Base-by-base conservation (phyloP, 1,140 invertebrate genomes). In the Amphibalanus amphitrite region DNA sequence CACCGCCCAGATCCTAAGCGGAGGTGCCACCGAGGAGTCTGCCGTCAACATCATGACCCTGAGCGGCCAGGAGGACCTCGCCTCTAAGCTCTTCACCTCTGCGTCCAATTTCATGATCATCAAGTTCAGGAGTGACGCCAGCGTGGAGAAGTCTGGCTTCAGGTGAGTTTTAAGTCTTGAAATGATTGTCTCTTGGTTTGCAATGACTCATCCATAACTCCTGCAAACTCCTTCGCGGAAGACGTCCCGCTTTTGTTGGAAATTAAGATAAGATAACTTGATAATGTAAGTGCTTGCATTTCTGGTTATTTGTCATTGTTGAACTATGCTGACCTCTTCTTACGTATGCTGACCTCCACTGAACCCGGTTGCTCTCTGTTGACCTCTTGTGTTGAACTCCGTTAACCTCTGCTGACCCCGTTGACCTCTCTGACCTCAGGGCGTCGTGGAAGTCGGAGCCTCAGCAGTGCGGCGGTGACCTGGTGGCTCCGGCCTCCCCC, bases 101-200 rank as follows among this genome's bases (percentile, higher is more conserved):
- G 94, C 93, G 26, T 95, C 93, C 25, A 98, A 98, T 80, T 95
- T 97, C 75, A 97, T 98, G 92, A 95, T 97, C 72, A 88, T 98
- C 73, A 96, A 95, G 81, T 98, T 98, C 82, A 91, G 90, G 75
- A 91, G 93, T 0, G 95, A 98, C 79, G 89, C 89, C 20, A 90
- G 91, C 3, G 92, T 96, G 29, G 94, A 97, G 82, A 89, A 90
- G 74, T 92, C 93, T 83, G 94, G 94, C 70, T 97, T 97, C 81
- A 78, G 85, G 85, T 86, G 80, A 77, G 73, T 40, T 69, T 3
- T 23, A n/a, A n/a, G n/a, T n/a, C n/a, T n/a, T n/a, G n/a, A n/a
- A n/a, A n/a, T n/a, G n/a, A n/a, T n/a, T n/a, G n/a, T n/a, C n/a
- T n/a, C n/a, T n/a, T n/a, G n/a, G n/a, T n/a, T n/a, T n/a, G n/a